Conservation (phyloP, 2,888 invertebrate species). For the Petrolisthes manimaculis region DNA sequence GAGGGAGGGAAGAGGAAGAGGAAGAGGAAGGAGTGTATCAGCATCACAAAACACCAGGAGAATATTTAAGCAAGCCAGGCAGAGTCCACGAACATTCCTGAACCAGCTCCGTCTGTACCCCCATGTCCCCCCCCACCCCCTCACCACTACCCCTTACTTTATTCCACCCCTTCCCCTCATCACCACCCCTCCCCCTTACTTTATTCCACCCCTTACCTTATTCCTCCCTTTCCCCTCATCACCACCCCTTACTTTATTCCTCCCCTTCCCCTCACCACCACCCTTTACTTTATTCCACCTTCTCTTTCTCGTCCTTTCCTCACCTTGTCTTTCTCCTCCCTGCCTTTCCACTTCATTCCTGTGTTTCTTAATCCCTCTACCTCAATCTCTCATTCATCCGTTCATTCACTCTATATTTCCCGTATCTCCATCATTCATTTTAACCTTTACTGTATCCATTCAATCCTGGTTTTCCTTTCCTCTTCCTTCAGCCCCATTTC, state of each 20-base stretch:
- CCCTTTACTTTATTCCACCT: background rate
- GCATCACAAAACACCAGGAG: no score
- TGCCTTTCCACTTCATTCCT: background rate
- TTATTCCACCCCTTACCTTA: background rate
- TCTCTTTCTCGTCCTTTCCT: background rate
- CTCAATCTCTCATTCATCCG: background rate
- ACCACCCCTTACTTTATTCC: background rate
- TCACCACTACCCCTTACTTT: background rate
- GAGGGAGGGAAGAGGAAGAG: background rate
- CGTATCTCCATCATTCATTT: no score
- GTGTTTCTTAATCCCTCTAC: background rate
- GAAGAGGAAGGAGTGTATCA: no score
- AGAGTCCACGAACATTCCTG: no score
- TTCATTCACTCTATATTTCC: no score
- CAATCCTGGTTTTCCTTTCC: background rate
- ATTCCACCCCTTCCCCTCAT: conserved; percentile 16
- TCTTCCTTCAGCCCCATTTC: no score
- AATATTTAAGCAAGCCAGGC: no score
- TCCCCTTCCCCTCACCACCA: background rate
- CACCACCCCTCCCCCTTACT: background rate
- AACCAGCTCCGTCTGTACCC: no score
- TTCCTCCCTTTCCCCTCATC: background rate
- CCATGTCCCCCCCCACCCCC: background rate
- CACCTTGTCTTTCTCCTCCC: background rate
- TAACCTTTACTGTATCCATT: no score